Conservation (phyloP, 2,113 vertebrate genomes). For the Anolis carolinensis region DNA sequence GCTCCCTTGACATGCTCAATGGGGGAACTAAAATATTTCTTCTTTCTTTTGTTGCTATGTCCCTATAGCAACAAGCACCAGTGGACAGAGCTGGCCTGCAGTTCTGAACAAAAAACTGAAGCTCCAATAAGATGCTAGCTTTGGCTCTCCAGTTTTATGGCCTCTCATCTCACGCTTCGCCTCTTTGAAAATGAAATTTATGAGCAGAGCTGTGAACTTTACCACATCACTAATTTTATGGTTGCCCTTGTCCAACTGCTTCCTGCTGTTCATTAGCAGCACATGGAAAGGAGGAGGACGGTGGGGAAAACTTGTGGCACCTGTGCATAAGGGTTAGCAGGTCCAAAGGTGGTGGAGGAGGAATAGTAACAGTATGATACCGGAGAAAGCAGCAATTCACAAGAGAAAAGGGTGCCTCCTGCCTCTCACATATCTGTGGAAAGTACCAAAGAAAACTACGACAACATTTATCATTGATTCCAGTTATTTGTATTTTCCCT, state of each 20-base stretch:
- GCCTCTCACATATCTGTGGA: not conserved
- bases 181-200: constrained; percentile 44
- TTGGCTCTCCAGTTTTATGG: constrained; percentile 34
- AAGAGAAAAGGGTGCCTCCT: not conserved
- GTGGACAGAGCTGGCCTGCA: not conserved
- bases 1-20: not conserved
- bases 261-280: constrained; percentile 26
- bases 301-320: not conserved
- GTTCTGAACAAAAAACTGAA: constrained; percentile 6
- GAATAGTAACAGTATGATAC: not conserved
- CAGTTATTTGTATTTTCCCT: not conserved
- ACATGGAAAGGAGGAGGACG: constrained; percentile 11
- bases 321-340: not conserved
- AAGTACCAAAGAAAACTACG: not conserved
- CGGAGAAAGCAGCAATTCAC: not conserved
- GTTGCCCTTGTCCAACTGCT: constrained; percentile 32
- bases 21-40: not conserved
- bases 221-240: constrained; percentile 41
- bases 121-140: constrained; percentile 13
- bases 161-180: constrained; percentile 36
- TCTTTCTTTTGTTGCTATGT: not conserved
- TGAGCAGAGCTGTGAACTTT: constrained; percentile 40
- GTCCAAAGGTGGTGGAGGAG: not conserved
- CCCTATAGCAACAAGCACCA: constrained; percentile 21
- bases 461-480: not conserved